Conservation (phyloP, 1,140 invertebrate species). For the Phymorhynchus buccinoides region DNA sequence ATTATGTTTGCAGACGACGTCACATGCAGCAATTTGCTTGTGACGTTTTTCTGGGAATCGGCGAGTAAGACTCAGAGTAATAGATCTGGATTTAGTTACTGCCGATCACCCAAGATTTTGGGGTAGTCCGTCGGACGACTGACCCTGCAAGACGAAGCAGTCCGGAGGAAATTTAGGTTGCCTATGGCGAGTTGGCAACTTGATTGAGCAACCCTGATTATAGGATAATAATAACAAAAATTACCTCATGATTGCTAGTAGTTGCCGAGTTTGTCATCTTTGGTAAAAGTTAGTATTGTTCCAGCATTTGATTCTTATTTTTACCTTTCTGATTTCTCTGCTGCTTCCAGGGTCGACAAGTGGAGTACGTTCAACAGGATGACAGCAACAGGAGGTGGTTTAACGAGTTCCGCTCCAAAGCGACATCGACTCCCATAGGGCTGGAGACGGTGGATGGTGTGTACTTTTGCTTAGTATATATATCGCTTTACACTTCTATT, state of each 20-base stretch:
- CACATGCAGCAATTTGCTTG: not conserved
- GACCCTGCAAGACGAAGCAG: too few species aligned
- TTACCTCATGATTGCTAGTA: not conserved
- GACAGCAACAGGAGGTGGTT: constrained; percentile 72
- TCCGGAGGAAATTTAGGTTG: too few species aligned
- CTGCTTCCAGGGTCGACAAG: constrained; percentile 65
- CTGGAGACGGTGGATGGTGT: constrained; percentile 72
- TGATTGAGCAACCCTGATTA: too few species aligned
- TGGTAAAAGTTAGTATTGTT: not conserved
- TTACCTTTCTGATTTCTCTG: not conserved
- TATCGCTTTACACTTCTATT: too few species aligned
- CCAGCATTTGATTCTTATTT: not conserved
- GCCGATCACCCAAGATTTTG: too few species aligned
- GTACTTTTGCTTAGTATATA: constrained; percentile 35
- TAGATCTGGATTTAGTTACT: too few species aligned
- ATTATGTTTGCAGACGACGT: not conserved
- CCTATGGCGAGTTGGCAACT: too few species aligned
- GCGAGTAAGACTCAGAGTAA: too few species aligned
- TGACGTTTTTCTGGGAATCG: too few species aligned
- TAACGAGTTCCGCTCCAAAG: constrained; percentile 73
- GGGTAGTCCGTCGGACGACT: too few species aligned
- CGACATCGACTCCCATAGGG: constrained; percentile 68
- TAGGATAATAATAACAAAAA: not conserved
- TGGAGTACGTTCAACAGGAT: constrained; percentile 73
- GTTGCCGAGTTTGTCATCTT: not conserved